Evolutionary conservation across 2,797 vertebrate genomes (phyloP).

Genomic region (Heterohyrax brucei): DNA sequence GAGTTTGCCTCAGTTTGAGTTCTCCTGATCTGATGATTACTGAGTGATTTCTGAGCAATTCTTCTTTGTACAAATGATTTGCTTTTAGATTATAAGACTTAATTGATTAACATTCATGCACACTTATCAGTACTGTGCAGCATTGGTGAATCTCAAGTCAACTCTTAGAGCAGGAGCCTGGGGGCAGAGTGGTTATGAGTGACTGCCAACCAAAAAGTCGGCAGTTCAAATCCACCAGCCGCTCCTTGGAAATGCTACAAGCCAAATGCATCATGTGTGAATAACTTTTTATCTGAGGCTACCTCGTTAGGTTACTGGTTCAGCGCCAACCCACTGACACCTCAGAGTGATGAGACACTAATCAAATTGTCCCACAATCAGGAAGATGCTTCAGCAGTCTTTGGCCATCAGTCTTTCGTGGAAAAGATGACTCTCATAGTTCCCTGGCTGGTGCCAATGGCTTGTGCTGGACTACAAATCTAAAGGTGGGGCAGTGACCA

Average conservation of each 20-base stretch:
- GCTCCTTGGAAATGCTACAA: neutral
- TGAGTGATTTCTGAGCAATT: too few species aligned
- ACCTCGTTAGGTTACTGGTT: neutral
- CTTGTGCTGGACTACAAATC: neutral
- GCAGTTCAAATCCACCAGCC: too few species aligned
- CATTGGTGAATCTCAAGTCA: neutral
- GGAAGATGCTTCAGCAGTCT: neutral
- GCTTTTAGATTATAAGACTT: constrained; percentile 39
- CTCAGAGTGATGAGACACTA: neutral
- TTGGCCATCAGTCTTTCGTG: neutral
- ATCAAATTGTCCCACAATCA: neutral
- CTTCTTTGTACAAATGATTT: neutral
- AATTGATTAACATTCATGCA: neutral
- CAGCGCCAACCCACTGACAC: neutral
- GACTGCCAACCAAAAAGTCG: too few species aligned
- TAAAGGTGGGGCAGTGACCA: neutral
- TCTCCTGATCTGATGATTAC: constrained; percentile 7
- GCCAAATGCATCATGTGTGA: neutral
- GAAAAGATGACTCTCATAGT: neutral
- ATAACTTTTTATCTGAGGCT: neutral
- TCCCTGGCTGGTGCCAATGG: neutral
- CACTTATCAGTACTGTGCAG: neutral
- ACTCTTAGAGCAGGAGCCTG: neutral
- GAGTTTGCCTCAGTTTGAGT: neutral
- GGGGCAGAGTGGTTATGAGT: too few species aligned